phyloP scores from a whole-genome alignment of 1,140 invertebrate species.

The Microvelia longipes region DNA sequence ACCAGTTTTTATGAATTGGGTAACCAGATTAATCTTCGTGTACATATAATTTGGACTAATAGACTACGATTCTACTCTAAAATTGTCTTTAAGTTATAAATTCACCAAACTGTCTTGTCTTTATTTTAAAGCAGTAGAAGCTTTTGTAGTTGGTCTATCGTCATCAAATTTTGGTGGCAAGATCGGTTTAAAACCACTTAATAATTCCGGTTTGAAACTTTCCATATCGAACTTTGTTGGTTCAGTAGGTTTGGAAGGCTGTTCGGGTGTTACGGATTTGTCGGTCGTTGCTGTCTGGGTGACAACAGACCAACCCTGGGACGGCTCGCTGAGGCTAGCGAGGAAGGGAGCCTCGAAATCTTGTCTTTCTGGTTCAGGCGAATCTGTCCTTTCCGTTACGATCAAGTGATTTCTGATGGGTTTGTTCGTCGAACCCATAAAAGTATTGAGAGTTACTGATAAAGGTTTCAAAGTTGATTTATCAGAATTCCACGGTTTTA shows the following conservation, averaged over 20 bases:
- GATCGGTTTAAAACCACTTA: slow-evolving; percentile 51
- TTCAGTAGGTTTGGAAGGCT: slow-evolving; percentile 10
- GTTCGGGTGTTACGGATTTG: slow-evolving; percentile 18
- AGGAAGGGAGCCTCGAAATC: slow-evolving; percentile 54
- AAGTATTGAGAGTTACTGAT: slow-evolving; percentile 19
- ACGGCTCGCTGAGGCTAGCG: slow-evolving; percentile 41
- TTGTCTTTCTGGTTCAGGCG: slow-evolving; percentile 21
- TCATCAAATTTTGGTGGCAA: slow-evolving; percentile 13
- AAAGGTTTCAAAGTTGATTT: slow-evolving; percentile 16
- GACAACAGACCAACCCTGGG: slow-evolving; percentile 48
- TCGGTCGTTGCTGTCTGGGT: slow-evolving; percentile 27
- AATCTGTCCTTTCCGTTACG: not conserved
- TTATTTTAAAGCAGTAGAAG: too few relatives aligned
- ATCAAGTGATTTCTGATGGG: slow-evolving; percentile 14
- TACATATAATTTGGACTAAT: too few relatives aligned
- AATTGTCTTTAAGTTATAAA: too few relatives aligned
- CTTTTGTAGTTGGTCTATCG: not conserved
- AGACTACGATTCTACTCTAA: too few relatives aligned
- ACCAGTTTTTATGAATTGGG: too few relatives aligned
- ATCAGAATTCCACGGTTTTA: too few relatives aligned
- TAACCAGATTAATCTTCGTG: too few relatives aligned
- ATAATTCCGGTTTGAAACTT: slow-evolving; percentile 49
- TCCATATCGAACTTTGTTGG: slow-evolving; percentile 39
- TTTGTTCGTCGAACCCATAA: not conserved
- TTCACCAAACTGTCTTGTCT: too few relatives aligned